Base-by-base conservation (phyloP, 2,797 vertebrate genomes). In the Erethizon dorsatum region DNA sequence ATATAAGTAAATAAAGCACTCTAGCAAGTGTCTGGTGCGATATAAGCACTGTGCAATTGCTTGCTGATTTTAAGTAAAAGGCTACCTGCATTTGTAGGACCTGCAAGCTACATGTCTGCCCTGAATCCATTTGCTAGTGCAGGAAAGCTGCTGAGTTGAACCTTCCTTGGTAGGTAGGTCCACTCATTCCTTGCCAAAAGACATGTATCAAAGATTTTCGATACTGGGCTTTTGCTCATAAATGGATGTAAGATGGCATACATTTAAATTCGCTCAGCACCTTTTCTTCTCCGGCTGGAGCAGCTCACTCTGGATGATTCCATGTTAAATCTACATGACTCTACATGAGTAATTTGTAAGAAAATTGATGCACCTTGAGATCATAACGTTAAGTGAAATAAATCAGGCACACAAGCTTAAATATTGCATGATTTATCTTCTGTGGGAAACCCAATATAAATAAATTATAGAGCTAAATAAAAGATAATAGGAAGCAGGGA, bases 41-140 rank as follows among this genome's bases (percentile, higher is more conserved):
- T n/a, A 45, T 83, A 71, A 96, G 75, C 56, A 91, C 63, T 22
- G 24, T 56, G 6, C 6, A 24, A 12, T 59, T 47, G 24, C 56
- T 85, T 89, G 83, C 65, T 54, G 78, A 61, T 92, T 97, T 95
- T 87, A 80, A 88, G n/a, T 79, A 67, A 47, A 78, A 93, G 37
- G 31, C 67, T 52, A 37, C 50, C 63, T 69, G n/a, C 22, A 41
- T 82, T 94, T 41, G 11, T 86, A 54, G 77, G 41, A 82, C 41
- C 2, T 41, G 50, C 45, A 9, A 28, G 50, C 13, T 12, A 41
- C 45, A 4, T 15, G 28, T 20, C 26, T 2, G 0, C 41, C n/a
- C 10, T 63, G 75, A 79, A 45, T 69, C 52, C 63, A 31, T 88
- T 83, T 41, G 31, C 45, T 69, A 61, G 87, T 73, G 22, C 17